Base-by-base conservation (phyloP, 2,113 vertebrate genomes). In the Solenodon paradoxus region DNA sequence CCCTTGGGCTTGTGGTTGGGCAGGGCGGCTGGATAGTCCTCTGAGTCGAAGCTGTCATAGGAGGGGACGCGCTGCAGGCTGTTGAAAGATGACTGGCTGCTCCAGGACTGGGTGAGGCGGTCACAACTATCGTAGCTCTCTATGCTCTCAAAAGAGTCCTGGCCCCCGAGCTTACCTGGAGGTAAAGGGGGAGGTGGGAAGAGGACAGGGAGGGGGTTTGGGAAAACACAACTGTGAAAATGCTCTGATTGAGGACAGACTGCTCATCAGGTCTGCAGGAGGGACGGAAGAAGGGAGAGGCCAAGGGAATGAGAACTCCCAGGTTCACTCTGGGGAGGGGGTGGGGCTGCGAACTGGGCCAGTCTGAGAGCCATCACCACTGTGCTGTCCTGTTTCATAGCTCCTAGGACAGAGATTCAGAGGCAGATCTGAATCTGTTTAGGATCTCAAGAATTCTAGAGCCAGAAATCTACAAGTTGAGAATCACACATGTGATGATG, bases 61-160 rank as follows among this genome's bases (percentile, higher is more conserved):
- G 99, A 99, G 1, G 99, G 99, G 38, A 99, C 99, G 0, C 99
- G 99, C 98, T 99, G 99, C 90, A 99, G 99, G 97, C 99, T 99
- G 99, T 98, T 99, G 98, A 99, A 99, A 3, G 99, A 99, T 4
- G 99, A 99, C 98, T 99, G 99, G 97, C 99, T 99, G 98, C 99
- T 99, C 99, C 99, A 99, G 35, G 99, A 99, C 98, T 99, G 99
- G 1, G 99, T 99, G 98, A 99, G 98, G 9, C 99, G 99, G 96
- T 99, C 99, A 0, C 99, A 99, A 98, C 99, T 99, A 95, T 99
- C 99, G 1, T 99, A 99, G 98, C 99, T 99, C 97, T 99, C 99
- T 17, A 99, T 99, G 98, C 99, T 99, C 98, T 99, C 99, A 8
- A 99, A 99, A 47, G 99, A 99, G 97, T 99, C 99, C 98, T 99